Evolutionary conservation across 1,140 invertebrate species (phyloP), one percentile per base, ranked within the genome.

Genomic region (Lepidurus packardi): DNA sequence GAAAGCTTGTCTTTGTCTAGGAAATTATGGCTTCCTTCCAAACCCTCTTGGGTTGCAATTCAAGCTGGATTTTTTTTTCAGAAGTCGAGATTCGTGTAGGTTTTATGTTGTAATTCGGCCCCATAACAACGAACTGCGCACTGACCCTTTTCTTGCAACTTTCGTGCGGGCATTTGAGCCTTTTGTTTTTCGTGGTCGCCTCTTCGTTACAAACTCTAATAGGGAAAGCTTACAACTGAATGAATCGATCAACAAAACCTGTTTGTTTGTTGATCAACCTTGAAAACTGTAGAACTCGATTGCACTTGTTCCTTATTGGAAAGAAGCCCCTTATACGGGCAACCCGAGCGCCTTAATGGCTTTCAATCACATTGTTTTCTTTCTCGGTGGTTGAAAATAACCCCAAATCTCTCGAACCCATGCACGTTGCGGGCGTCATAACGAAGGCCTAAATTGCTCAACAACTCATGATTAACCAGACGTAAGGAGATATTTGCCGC

Each of bases 191-290:
- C 53, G 16, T 65, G 4, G 16, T 65, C 21, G 21, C 53, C 53
- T 13, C 13, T 0, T 21, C 53, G 53, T 13, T 65, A 13, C 16
- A 16, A 9, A 65, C n/a, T 4, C 21, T 11, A 21, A 13, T 13
- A 65, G 53, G 53, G 53, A 65, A 65, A 65, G 53, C 53, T 65
- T 65, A 13, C 3, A 65, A 65, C 53, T 65, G 53, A 65, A 65
- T 13, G 16, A 65, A 65, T 65, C 53, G 21, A 16, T 21, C 53
- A 65, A 13, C 53, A 4, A 65, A 65, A 65, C 53, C 53, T 65
- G 53, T 65, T 65, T 65, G 21, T 65, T 65, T 65, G 16, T 65
- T 65, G 53, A 65, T 65, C 21, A 13, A 65, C 53, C 16, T n/a
- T 7, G 53, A 21, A 65, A 65, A n/a, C 53, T 65, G 0, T 1